A percentile compares a stretch with the other conserved stretches of the same genome.
Evolutionary conservation across 2,113 vertebrate genomes (phyloP).

Genomic region (Channa argus): DNA sequence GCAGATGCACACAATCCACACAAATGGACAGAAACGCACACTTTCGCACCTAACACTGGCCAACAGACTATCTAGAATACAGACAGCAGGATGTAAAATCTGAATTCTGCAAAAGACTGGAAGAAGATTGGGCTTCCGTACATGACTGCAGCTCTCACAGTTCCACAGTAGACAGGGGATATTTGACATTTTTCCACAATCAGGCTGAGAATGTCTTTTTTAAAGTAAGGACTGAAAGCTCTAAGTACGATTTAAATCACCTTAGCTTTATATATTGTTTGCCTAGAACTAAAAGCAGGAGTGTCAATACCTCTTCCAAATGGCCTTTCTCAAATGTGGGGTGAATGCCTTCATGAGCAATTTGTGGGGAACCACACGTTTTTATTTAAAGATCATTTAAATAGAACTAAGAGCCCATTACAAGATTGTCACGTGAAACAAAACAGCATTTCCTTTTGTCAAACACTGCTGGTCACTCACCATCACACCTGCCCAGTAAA

Average conservation of each 20-base stretch:
- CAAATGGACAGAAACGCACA: conserved; percentile 11
- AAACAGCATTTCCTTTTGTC: not conserved
- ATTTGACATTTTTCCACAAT: not conserved
- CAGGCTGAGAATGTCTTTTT: not conserved
- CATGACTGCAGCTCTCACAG: conserved; percentile 22
- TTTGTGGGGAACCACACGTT: not conserved
- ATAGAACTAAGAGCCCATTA: not conserved
- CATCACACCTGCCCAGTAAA: not conserved
- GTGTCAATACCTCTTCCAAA: not conserved
- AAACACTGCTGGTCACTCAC: not conserved
- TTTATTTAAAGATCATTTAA: not conserved
- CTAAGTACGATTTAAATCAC: conserved; percentile 18
- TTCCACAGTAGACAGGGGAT: not conserved
- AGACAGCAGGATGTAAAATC: conserved; percentile 9
- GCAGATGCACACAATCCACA: conserved; percentile 17
- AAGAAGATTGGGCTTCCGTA: conserved; percentile 4
- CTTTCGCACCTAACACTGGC: conserved; percentile 18
- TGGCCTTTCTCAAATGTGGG: not conserved
- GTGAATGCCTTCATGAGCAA: not conserved
- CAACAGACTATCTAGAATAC: not conserved
- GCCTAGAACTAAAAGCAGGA: not conserved
- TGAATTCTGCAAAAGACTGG: not conserved
- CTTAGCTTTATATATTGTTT: not conserved
- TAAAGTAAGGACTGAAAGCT: conserved; percentile 2
- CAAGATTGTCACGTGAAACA: not conserved